Evolutionary conservation across 2,113 vertebrate species (phyloP).

Genomic region (Peromyscus leucopus): DNA sequence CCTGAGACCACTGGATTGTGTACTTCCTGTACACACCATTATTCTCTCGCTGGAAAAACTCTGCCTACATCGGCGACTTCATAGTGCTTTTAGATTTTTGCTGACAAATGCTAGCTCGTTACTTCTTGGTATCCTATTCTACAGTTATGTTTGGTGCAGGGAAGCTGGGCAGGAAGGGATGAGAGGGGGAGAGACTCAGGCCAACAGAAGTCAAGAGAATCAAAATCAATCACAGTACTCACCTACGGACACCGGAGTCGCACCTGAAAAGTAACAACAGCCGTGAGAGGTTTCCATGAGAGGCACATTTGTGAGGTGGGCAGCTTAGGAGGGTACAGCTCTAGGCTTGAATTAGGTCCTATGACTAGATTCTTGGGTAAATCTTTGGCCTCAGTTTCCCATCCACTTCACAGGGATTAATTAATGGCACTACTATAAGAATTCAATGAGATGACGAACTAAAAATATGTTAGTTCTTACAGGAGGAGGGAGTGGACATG

Average conservation of each 20-base stretch:
- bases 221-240: slow-evolving; percentile 23
- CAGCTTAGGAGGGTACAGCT: neutral
- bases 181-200: neutral
- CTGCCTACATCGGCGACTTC: neutral
- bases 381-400: neutral
- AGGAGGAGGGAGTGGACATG: neutral
- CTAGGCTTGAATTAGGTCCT: slow-evolving; percentile 11
- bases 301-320: neutral
- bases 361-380: neutral
- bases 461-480: neutral
- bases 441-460: slow-evolving; percentile 18
- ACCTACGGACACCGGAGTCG: neutral
- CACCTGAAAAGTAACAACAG: neutral
- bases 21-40: neutral
- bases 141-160: neutral
- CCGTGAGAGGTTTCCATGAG: neutral
- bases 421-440: neutral
- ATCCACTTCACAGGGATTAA: neutral
- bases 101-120: neutral
- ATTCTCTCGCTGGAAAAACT: neutral
- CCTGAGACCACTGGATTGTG: neutral
- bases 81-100: neutral
- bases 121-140: neutral
- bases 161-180: neutral
- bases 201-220: neutral